Conservation (phyloP, 2,113 vertebrate genomes). For the Zapornia atra region DNA sequence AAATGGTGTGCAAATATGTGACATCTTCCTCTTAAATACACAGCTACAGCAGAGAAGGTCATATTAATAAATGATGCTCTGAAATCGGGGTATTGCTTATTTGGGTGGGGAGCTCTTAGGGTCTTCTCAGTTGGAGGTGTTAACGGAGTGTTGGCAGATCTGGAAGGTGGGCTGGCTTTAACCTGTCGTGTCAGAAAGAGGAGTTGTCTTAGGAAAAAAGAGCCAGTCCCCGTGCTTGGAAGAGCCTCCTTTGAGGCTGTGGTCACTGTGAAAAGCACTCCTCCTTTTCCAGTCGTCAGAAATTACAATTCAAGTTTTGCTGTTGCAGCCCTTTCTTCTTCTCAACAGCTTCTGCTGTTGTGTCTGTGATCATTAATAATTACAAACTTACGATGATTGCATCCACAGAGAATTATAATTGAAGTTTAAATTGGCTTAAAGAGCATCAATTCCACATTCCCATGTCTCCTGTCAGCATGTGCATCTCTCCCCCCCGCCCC, state of each 20-base stretch:
- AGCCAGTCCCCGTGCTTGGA: background rate
- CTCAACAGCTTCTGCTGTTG: background rate
- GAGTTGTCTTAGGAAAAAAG: background rate
- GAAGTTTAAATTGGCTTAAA: background rate
- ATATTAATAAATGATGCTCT: background rate
- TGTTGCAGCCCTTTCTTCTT: conserved; percentile 1
- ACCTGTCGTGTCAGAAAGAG: background rate
- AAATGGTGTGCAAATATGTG: background rate
- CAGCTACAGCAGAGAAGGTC: background rate
- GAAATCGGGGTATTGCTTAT: background rate
- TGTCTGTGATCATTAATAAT: conserved; percentile 40
- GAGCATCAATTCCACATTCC: background rate
- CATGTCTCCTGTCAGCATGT: fast-evolving
- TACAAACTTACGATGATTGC: background rate
- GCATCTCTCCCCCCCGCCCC: background rate
- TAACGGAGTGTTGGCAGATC: background rate
- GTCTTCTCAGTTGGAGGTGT: background rate
- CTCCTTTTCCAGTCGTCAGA: background rate
- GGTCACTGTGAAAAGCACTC: background rate
- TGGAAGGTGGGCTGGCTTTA: background rate
- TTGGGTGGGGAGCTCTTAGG: background rate
- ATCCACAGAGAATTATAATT: background rate
- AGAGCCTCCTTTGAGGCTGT: background rate
- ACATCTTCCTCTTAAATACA: background rate
- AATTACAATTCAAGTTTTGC: conserved; percentile 14